Base-by-base conservation (phyloP, 1,140 invertebrate genomes). In the Idris sp. region DNA sequence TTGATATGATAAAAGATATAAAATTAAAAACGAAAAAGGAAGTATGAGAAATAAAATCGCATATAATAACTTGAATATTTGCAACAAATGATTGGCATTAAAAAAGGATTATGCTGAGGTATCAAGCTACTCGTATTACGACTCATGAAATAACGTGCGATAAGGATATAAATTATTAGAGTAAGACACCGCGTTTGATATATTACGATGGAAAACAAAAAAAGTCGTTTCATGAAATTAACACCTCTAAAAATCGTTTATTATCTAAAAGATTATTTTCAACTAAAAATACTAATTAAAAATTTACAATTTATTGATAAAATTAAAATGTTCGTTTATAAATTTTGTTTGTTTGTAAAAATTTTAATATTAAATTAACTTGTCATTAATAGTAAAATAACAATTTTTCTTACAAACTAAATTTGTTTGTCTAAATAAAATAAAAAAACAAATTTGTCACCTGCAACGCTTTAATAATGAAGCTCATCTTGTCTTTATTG, bases 81-180 rank as follows among this genome's bases (percentile, higher is more conserved):
- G 56, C 40, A 58, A 65, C 61, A 80, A 79, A 81, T 79, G 67
- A 81, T 79, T 76, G 68, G 67, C 59, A 74, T 78, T 79, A 74
- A 77, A 78, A 81, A 65, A 67, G 74, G 74, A 77, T 78, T 72
- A 68, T 41, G 68, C 53, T 64, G 67, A 64, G 54, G 56, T 56
- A 73, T 59, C 30, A 46, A 46, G 69, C 75, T 78, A 78, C 77
- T 74, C 46, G 78, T 81, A 69, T 80, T 79, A 80, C 77, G 71
- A 22, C 11, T 25, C 18, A 28, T 22, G 33, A 58, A 61, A 59
- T 54, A 35, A 33, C 46, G 18, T 46, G 31, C 22, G 54, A 69
- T 54, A 69, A 61, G 65, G 44, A 59, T 26, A 38, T 33, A 53
- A 46, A 33, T 31, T 51, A 33, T 58, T 28, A n/a, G 16, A 69